These are phyloP conservation scores for Conus betulinus DNA, from an alignment of 1,140 invertebrate genomes.

Conservation along the genomic window DNA sequence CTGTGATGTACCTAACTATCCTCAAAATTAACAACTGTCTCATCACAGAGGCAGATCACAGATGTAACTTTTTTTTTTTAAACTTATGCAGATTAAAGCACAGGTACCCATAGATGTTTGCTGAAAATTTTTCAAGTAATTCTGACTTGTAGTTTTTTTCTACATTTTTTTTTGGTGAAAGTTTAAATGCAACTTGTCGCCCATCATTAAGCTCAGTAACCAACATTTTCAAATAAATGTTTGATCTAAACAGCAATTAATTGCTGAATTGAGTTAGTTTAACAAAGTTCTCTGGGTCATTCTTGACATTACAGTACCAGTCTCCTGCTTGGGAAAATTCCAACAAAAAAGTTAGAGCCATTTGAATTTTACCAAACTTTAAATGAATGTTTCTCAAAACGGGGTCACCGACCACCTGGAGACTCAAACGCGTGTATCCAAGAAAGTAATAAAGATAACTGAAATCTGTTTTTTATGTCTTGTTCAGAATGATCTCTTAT, in stretches of 20 bases:
- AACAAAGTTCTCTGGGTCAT: not conserved
- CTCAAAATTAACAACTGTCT: too few species aligned
- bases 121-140: not conserved
- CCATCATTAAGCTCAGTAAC: not conserved
- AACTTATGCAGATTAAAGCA: too few species aligned
- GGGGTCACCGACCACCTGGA: too few species aligned
- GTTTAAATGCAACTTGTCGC: not conserved
- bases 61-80: too few species aligned
- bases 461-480: too few species aligned
- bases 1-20: too few species aligned
- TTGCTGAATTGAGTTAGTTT: not conserved
- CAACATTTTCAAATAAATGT: not conserved
- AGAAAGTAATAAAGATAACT: too few species aligned
- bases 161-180: not conserved
- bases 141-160: not conserved
- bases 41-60: too few species aligned
- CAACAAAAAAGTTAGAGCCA: not conserved
- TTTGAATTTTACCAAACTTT: not conserved
- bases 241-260: not conserved
- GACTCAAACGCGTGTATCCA: too few species aligned
- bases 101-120: not conserved
- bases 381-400: too few species aligned
- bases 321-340: not conserved
- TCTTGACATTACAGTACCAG: not conserved
- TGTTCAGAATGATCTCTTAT: too few species aligned